These are phyloP conservation scores for Melanogrammus aeglefinus DNA, from an alignment of 2,797 vertebrate genomes.

Conservation along the genomic window DNA sequence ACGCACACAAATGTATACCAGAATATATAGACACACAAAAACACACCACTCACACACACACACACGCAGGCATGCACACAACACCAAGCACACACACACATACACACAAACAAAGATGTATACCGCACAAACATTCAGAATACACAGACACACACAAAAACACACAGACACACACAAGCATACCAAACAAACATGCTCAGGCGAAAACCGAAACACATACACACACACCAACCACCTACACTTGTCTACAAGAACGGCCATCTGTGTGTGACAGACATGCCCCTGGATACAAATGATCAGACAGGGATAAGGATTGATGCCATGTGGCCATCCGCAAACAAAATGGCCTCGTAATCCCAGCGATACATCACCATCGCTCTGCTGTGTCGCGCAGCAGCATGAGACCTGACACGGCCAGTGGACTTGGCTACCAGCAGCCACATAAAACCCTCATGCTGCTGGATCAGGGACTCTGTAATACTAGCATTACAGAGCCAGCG, in stretches of 20 bases:
- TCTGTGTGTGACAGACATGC: not conserved
- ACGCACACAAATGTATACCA: slow-evolving; percentile 3
- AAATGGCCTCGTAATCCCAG: slow-evolving; percentile 33
- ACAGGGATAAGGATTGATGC: slow-evolving; percentile 23
- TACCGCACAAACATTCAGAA: not conserved
- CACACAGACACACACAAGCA: not conserved
- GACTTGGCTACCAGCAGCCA: not conserved
- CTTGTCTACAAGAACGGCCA: slow-evolving; percentile 4
- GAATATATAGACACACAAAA: slow-evolving; percentile 10
- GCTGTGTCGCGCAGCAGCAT: not conserved
- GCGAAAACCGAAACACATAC: not conserved
- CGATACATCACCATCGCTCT: slow-evolving; percentile 47
- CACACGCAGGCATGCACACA: not conserved
- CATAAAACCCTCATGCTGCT: not conserved
- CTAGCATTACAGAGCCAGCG: not conserved
- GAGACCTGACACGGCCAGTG: not conserved
- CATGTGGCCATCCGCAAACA: slow-evolving; percentile 39
- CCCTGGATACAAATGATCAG: slow-evolving; percentile 36
- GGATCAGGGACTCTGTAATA: not conserved
- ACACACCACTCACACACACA: not conserved
- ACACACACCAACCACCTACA: slow-evolving; percentile 10
- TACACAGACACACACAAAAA: not conserved
- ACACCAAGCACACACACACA: not conserved
- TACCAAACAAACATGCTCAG: not conserved
- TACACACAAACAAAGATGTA: not conserved